These are phyloP conservation scores for Aphidius colemani DNA, from an alignment of 2,888 invertebrate species.

Conservation along the genomic window DNA sequence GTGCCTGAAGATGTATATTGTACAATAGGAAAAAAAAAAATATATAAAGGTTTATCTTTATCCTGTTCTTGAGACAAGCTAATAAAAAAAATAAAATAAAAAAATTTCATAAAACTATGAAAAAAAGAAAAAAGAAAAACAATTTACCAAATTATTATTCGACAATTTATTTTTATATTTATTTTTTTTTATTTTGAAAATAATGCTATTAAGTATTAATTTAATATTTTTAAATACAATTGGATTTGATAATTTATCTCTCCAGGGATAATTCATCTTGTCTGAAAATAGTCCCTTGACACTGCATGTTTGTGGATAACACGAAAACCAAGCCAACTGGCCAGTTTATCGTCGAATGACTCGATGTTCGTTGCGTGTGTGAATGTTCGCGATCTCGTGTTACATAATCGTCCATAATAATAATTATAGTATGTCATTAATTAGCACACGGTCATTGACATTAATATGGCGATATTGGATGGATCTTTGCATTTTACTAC, in stretches of 20 bases:
- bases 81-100: too few species aligned
- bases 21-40: too few species aligned
- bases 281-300: constrained; percentile 1
- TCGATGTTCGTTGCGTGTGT: constrained; percentile 43
- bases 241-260: constrained; percentile 9
- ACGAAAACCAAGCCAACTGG: constrained; percentile 23
- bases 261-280: neutral
- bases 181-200: too few species aligned
- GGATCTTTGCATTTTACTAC: constrained; percentile 26
- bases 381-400: constrained; percentile 34
- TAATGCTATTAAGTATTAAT: too few species aligned
- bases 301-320: constrained; percentile 28
- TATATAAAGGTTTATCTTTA: too few species aligned
- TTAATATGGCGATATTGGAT: constrained; percentile 43
- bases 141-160: too few species aligned
- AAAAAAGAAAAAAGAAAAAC: too few species aligned
- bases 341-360: constrained; percentile 47
- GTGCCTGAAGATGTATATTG: too few species aligned
- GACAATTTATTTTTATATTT: too few species aligned
- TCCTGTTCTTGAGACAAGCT: too few species aligned
- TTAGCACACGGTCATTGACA: constrained; percentile 51
- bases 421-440: constrained; percentile 55
- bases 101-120: too few species aligned
- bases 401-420: constrained; percentile 55
- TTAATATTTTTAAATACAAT: too few species aligned